phyloP scores from a whole-genome alignment of 1,140 invertebrate species.

The Tetranychus urticae region DNA sequence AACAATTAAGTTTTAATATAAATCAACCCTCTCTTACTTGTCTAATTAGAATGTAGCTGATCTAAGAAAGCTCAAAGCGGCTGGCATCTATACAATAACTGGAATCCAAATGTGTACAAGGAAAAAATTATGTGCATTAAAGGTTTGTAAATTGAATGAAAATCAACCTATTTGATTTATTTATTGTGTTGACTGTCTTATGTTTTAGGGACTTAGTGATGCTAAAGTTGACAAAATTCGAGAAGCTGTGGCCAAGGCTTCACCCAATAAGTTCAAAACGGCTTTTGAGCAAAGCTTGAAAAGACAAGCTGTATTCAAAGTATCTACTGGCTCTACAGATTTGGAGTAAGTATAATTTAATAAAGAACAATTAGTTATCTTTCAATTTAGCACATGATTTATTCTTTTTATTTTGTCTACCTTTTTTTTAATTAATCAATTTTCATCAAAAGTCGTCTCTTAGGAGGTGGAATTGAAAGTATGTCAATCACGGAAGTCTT shows the following conservation, averaged over 20 bases:
- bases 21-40: too few species aligned
- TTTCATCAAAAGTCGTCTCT: slow-evolving; percentile 23
- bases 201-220: not conserved
- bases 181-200: too few species aligned
- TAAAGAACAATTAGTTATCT: too few species aligned
- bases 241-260: not conserved
- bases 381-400: not conserved
- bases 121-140: slow-evolving; percentile 30
- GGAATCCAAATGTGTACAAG: slow-evolving; percentile 54
- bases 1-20: too few species aligned
- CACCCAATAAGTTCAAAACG: not conserved
- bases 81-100: slow-evolving; percentile 53
- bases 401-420: not conserved
- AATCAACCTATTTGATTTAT: too few species aligned
- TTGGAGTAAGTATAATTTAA: not conserved
- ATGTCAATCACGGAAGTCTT: slow-evolving; percentile 29
- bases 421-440: not conserved
- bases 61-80: slow-evolving; percentile 48
- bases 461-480: slow-evolving; percentile 28
- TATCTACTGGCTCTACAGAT: not conserved
- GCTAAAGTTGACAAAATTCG: not conserved
- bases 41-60: slow-evolving; percentile 20
- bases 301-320: not conserved
- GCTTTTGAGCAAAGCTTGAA: not conserved
- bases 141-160: not conserved